Percentiles rank a stretch among this genome's conserved stretches.
Conservation (phyloP, 2,888 invertebrate species). For the Xestobium rufovillosum region DNA sequence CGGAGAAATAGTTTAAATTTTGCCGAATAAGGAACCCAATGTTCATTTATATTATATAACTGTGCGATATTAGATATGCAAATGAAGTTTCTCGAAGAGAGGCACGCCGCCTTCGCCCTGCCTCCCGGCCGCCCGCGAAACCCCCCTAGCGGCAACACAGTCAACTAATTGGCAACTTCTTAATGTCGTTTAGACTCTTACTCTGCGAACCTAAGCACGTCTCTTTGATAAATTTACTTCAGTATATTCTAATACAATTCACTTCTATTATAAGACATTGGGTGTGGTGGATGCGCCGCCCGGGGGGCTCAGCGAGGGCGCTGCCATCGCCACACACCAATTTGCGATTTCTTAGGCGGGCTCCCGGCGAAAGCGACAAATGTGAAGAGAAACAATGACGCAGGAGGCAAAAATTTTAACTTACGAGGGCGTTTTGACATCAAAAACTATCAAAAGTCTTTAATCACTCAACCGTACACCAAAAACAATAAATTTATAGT, state of each 20-base stretch:
- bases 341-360: too few relatives aligned
- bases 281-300: conserved; percentile 2
- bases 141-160: conserved; percentile 40
- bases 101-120: conserved; percentile 21
- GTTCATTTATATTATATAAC: conserved; percentile 43
- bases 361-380: too few relatives aligned
- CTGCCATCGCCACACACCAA: too few relatives aligned
- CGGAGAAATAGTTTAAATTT: conserved; percentile 17
- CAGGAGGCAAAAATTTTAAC: too few relatives aligned
- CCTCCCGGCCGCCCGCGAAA: too few relatives aligned
- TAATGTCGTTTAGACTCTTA: conserved; percentile 47
- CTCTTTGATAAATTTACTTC: conserved; percentile 44
- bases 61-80: conserved; percentile 44
- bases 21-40: conserved; percentile 20
- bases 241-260: conserved; percentile 39
- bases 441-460: too few relatives aligned
- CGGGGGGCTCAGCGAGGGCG: not conserved
- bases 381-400: too few relatives aligned
- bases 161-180: conserved; percentile 46
- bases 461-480: too few relatives aligned
- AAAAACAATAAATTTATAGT: too few relatives aligned
- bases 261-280: conserved; percentile 23
- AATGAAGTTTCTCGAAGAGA: conserved; percentile 32
- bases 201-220: conserved; percentile 44
- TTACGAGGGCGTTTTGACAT: too few relatives aligned